Evolutionary conservation across 1,140 invertebrate genomes (phyloP).

Genomic region (Solenopsis fugax): DNA sequence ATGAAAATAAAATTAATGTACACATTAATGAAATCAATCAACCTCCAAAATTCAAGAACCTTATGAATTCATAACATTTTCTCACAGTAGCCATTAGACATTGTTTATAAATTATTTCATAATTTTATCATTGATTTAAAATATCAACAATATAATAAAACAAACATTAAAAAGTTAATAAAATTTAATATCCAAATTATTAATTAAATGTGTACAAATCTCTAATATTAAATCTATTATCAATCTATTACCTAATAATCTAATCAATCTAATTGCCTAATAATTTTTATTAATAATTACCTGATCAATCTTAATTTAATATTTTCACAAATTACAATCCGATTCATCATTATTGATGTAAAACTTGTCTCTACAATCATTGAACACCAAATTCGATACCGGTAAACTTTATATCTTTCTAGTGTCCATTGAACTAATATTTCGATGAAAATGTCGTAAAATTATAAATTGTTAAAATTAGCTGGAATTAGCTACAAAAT

Average conservation of each 20-base stretch:
- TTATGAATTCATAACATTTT: background rate
- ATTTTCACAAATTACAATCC: background rate
- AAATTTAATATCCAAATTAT: no score
- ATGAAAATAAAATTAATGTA: background rate
- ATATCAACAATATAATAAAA: background rate
- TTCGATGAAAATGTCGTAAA: background rate
- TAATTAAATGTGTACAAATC: no score
- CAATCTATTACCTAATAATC: no score
- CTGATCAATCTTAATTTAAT: background rate
- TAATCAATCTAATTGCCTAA: no score
- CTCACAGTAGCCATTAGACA: background rate
- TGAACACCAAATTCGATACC: no score
- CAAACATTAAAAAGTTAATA: background rate
- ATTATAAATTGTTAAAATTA: constrained; percentile 4
- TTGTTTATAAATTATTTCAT: background rate
- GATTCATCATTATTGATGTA: background rate
- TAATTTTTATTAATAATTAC: background rate
- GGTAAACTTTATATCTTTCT: background rate
- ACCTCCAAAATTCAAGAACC: background rate
- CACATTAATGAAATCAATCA: background rate
- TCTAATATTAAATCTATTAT: no score
- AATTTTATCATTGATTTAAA: background rate
- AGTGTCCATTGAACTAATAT: background rate
- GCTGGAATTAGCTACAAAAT: background rate
- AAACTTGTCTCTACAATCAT: no score